Base-by-base conservation (phyloP, 2,113 vertebrate species). In the Poeciliopsis turrubarensis region DNA sequence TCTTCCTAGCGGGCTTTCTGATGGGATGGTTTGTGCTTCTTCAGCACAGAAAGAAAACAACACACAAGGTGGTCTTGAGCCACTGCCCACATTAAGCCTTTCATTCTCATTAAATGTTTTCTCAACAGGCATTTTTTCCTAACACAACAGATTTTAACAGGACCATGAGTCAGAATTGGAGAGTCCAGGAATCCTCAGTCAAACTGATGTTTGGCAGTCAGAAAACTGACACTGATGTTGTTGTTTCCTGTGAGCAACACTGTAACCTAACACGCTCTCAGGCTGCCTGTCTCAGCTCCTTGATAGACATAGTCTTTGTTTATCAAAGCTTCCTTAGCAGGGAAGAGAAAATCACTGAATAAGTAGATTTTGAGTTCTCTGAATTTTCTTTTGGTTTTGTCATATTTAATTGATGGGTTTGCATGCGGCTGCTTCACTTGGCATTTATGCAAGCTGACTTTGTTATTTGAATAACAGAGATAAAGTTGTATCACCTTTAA, bases 221-320 rank as follows among this genome's bases (percentile, higher is more conserved):
- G 47, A 70, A 47, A 47, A 19, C 44, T 30, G 7, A 44, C 14
- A 57, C 60, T 25, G 65, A 30, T 73, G 41, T 69, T 41, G 47
- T n/a, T 68, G 39, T 72, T 86, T 79, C 57, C 75, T 77, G 34
- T 61, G 65, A 78, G 37, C 29, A 37, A n/a, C 26, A 25, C 70
- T 51, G 32, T 26, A 63, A 32, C 41, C 44, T 47, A 72, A 82
- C 73, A 74, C 66, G 63, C 5, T 22, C 7, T 60, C 29, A 2
- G 15, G 44, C 68, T 60, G 73, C 32, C 30, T 17, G 44, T 72
- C 78, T 67, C 66, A 70, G 5, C 39, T 67, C 14, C 54, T 31
- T 31, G 60, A 54, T 54, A 29, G 44, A 32, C 12, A 14, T 5
- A 19, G 22, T 31, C 32, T 34, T 34, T 34, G 7, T 34, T 34